Evolutionary conservation across 2,113 vertebrate genomes (phyloP).

Genomic region (Dolichallabes microphthalmus): DNA sequence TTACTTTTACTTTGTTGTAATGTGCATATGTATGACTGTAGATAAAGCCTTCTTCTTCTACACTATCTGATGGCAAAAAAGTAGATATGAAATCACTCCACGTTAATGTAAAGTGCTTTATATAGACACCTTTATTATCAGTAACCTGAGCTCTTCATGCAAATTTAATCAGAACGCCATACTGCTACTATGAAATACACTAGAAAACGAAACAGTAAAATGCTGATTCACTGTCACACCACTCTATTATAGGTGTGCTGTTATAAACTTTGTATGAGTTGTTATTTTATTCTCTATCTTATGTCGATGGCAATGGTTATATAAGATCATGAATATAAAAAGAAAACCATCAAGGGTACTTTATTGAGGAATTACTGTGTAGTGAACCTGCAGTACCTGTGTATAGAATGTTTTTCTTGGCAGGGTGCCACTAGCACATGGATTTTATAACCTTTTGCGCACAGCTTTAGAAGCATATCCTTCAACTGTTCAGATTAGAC

Average conservation of each 20-base stretch:
- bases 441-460: slow-evolving; percentile 62
- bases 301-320: not conserved
- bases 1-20: too few relatives aligned
- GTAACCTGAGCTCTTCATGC: not conserved
- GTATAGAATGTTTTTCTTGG: slow-evolving; percentile 25
- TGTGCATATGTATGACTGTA: too few relatives aligned
- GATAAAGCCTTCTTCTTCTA: not conserved
- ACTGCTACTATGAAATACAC: not conserved
- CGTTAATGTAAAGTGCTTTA: slow-evolving; percentile 2
- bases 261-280: not conserved
- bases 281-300: not conserved
- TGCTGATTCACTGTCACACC: not conserved
- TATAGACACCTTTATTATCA: slow-evolving; percentile 2
- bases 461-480: slow-evolving; percentile 50
- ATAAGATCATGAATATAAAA: not conserved
- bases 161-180: not conserved
- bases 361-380: not conserved
- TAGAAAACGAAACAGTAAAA: not conserved
- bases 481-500: slow-evolving; percentile 69
- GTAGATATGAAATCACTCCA: not conserved
- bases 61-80: not conserved
- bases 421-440: slow-evolving; percentile 58
- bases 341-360: not conserved
- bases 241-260: not conserved
- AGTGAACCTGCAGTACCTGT: slow-evolving; percentile 14